Base-by-base conservation (phyloP, 2,113 vertebrate species). In the Globicephala melas region DNA sequence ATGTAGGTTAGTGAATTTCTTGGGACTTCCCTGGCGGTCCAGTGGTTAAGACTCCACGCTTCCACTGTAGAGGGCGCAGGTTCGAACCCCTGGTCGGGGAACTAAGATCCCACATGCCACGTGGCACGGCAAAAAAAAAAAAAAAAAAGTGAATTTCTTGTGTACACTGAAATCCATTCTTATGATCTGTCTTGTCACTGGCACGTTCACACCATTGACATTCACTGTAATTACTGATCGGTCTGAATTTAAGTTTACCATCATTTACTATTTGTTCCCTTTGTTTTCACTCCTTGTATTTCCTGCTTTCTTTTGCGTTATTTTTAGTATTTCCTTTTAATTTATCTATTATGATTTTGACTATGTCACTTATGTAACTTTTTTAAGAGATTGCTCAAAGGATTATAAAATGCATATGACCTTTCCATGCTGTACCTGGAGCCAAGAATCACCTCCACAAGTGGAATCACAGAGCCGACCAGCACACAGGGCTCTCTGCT, bases 121-220 rank as follows among this genome's bases (percentile, higher is more conserved):
- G 14, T 53, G 50, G 50, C 50, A 53, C 1, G 14, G 50, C 14
- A 53, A 53, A 53, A 53, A 53, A 53, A 53, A 53, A 53, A 53
- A 53, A 53, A 53, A 53, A 53, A 53, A 53, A 53, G 53, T 17
- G 53, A 0, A 17, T 53, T 53, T 53, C 53, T 53, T 53, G 53
- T 53, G 17, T 18, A 53, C 53, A 53, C 53, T 53, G 53, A 53
- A 53, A 53, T 17, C 53, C 8, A 15, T 2, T 38, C 83, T 38
- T 5, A 10, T 12, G 13, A 14, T 11, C 53, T 8, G 71, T n/a
- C 31, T 4, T 8, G 33, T 11, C 2, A 41, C 38, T 4, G 11
- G 83, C 26, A 0, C 0, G 5, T 23, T 18, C 2, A 13, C 2
- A 2, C 20, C 21, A 1, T 0, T 21, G 63, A 14, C 18, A 3